Evolutionary conservation across 2,113 vertebrate species (phyloP).

Genomic region (Ploceus nigricollis): DNA sequence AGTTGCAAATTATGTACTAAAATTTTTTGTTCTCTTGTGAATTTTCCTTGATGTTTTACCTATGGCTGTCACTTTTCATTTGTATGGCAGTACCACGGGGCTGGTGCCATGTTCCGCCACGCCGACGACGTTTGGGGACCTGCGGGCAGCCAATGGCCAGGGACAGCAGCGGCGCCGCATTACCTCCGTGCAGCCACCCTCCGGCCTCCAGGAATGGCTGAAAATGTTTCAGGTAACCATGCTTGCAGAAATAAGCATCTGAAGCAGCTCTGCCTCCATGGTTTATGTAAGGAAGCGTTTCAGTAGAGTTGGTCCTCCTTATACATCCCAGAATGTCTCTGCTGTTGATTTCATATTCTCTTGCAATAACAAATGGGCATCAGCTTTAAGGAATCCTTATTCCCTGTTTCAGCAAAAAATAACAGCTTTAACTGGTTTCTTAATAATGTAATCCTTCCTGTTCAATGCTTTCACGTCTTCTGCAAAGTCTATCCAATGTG

Average conservation of each 20-base stretch:
- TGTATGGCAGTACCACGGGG: slow-evolving; percentile 85
- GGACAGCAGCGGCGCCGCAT: slow-evolving; percentile 94
- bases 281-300: neutral
- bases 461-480: neutral
- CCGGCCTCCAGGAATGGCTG: slow-evolving; percentile 98
- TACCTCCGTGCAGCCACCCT: slow-evolving; percentile 93
- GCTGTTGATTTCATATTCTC: neutral
- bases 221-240: slow-evolving; percentile 95
- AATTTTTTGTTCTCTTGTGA: neutral
- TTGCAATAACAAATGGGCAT: neutral
- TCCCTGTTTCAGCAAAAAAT: neutral
- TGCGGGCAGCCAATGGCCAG: slow-evolving; percentile 95
- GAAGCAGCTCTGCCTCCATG: neutral
- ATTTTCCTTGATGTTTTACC: neutral
- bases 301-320: neutral
- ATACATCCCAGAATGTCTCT: neutral
- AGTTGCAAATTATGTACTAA: neutral
- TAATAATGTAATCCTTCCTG: neutral
- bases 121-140: slow-evolving; percentile 96
- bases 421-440: neutral
- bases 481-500: neutral
- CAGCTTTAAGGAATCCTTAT: neutral
- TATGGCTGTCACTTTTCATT: neutral
- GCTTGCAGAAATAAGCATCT: neutral
- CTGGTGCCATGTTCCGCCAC: slow-evolving; percentile 95